These are phyloP conservation scores for Drosophila pseudotalamancana DNA, from an alignment of 2,888 invertebrate genomes.

Conservation along the genomic window DNA sequence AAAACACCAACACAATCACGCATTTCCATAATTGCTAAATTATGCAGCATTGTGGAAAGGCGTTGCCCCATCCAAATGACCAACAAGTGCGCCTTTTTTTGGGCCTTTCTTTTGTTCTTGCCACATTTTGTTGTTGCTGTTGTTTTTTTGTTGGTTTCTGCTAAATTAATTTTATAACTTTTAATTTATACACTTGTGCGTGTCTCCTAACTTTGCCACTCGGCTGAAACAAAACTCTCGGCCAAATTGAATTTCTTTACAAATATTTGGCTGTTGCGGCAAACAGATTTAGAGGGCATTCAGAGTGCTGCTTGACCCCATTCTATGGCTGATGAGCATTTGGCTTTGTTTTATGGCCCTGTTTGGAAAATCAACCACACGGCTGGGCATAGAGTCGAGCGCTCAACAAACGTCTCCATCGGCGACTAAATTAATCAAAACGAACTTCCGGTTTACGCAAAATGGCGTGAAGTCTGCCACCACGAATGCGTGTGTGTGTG, in stretches of 20 bases:
- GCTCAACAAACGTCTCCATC: conserved; percentile 67
- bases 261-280: no score
- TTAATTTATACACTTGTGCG: conserved; percentile 14
- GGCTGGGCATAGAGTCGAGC: conserved; percentile 26
- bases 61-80: conserved; percentile 16
- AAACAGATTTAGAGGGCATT: conserved; percentile 22
- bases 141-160: conserved; percentile 56
- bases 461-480: conserved; percentile 74
- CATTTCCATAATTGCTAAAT: conserved; percentile 79
- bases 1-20: conserved; percentile 41
- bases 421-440: conserved; percentile 81
- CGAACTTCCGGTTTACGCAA: conserved; percentile 80
- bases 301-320: conserved; percentile 4
- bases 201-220: conserved; percentile 16
- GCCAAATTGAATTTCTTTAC: no score
- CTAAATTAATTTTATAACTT: conserved; percentile 73
- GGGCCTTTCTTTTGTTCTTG: conserved; percentile 59
- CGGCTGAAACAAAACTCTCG: neutral
- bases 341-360: conserved; percentile 59
- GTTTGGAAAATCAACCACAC: conserved; percentile 53
- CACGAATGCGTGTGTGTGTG: conserved; percentile 29
- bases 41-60: conserved; percentile 59
- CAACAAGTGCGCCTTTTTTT: conserved; percentile 68
- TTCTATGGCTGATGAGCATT: conserved; percentile 22
- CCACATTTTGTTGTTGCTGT: conserved; percentile 10